Base-by-base conservation (phyloP, 2,797 vertebrate genomes). In the Lacerta viridis region DNA sequence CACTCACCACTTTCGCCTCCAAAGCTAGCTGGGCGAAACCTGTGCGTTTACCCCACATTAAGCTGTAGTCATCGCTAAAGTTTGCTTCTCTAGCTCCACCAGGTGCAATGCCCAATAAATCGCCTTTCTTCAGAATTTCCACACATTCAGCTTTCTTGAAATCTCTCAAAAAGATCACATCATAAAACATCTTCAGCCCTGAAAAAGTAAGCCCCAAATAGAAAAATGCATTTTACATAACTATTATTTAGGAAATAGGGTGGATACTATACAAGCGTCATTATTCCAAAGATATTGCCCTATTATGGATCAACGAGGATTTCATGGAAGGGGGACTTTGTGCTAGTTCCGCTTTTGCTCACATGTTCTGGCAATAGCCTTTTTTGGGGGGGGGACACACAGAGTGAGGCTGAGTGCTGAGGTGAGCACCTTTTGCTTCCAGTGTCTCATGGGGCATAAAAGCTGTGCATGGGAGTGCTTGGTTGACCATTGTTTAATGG, bases 1-100 rank as follows among this genome's bases (percentile, higher is more conserved):
- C 3, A 23, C 87, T 88, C 18, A 88, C 87, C 87, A 88, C 87
- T 88, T 84, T 88, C 9, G 87, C 87, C 4, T 84, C 74, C 59
- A 88, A 71, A 27, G 87, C 87, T 68, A 79, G 7, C 1, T 79
- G 61, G 10, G 87, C 87, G 71, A 88, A 88, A 55, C 87, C 87
- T 88, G 29, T 78, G 15, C 80, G 33, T 15, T 84, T 79, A 8
- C 25, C 10, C 87, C 87, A 88, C 27, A 88, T 2, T 15, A 88
- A 23, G 29, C 29, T 79, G 33, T 88, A 88, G 7, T 68, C 20
- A 2, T 78, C 13, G 59, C 87, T 76, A 71, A 84, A 88, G 29
- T 33, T 88, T 43, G 33, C 61, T 50, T 88, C 87, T 84, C 74
- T 50, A 33, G 41, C 0, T 88, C 87, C 87, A n/a, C 87, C 87